Evolutionary conservation across 2,888 invertebrate genomes (phyloP).

Genomic region (Meta bourneti): DNA sequence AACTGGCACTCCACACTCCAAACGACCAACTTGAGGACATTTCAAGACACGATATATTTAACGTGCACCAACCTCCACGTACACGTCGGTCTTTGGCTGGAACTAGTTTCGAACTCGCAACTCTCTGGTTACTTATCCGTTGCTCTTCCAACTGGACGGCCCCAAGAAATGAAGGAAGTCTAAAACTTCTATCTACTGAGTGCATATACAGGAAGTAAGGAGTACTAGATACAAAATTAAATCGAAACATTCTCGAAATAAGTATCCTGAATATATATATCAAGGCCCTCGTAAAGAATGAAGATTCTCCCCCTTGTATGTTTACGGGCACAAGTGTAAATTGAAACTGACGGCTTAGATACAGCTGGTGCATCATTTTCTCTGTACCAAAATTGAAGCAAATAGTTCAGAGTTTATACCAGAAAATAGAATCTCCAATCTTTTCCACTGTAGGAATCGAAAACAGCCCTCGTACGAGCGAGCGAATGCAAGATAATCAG

Average conservation of each 20-base stretch:
- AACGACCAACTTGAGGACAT: too few relatives aligned
- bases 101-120: too few relatives aligned
- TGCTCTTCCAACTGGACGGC: too few relatives aligned
- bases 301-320: background rate
- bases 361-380: background rate
- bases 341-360: background rate
- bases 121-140: too few relatives aligned
- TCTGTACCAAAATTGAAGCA: background rate
- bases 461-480: background rate
- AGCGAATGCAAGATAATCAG: slow-evolving; percentile 17
- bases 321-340: background rate
- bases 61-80: too few relatives aligned
- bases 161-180: too few relatives aligned
- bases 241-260: too few relatives aligned
- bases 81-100: too few relatives aligned
- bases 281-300: background rate
- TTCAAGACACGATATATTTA: too few relatives aligned
- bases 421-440: background rate
- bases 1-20: too few relatives aligned
- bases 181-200: too few relatives aligned
- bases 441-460: background rate
- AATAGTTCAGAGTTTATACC: background rate
- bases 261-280: background rate
- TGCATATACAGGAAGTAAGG: too few relatives aligned
- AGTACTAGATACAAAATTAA: background rate